Conservation (phyloP, 2,797 vertebrate genomes). For the Premnoplex brunnescens region DNA sequence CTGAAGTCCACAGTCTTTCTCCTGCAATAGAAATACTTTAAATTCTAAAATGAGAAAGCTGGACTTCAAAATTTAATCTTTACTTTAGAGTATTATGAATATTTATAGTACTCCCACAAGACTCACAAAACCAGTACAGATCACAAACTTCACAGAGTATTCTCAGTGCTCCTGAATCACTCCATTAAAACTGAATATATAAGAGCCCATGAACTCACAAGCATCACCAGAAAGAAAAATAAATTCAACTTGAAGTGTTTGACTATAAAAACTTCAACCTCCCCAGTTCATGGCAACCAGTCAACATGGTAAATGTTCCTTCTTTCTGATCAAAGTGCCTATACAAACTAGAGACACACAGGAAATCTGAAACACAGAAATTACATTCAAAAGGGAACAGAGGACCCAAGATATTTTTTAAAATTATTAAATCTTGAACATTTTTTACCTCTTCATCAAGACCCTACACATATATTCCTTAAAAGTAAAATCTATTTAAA, state of each 20-base stretch:
- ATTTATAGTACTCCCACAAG: slow-evolving; percentile 30
- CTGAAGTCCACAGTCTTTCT: not conserved
- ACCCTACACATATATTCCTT: not conserved
- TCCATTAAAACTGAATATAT: slow-evolving; percentile 26
- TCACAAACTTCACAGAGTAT: slow-evolving; percentile 28
- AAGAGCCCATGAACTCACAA: not conserved
- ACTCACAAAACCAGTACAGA: not conserved
- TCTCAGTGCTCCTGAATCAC: slow-evolving; percentile 21
- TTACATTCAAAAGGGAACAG: not conserved
- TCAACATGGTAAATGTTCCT: not conserved
- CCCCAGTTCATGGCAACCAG: not conserved
- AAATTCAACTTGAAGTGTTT: not conserved
- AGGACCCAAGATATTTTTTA: not conserved
- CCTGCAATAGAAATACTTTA: not conserved
- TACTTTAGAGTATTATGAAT: slow-evolving; percentile 17
- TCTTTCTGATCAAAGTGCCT: not conserved
- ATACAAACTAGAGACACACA: not conserved
- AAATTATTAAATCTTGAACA: not conserved
- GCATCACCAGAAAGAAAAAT: slow-evolving; percentile 11
- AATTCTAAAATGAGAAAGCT: not conserved
- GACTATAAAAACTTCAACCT: not conserved
- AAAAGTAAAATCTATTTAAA: not conserved
- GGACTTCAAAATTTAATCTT: slow-evolving; percentile 35
- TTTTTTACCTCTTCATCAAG: not conserved
- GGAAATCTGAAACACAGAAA: not conserved